A percentile compares a stretch with the other conserved stretches of the same genome.
These are phyloP conservation scores for Tenthredo notha DNA, from an alignment of 2,888 invertebrate genomes.

Conservation along the genomic window DNA sequence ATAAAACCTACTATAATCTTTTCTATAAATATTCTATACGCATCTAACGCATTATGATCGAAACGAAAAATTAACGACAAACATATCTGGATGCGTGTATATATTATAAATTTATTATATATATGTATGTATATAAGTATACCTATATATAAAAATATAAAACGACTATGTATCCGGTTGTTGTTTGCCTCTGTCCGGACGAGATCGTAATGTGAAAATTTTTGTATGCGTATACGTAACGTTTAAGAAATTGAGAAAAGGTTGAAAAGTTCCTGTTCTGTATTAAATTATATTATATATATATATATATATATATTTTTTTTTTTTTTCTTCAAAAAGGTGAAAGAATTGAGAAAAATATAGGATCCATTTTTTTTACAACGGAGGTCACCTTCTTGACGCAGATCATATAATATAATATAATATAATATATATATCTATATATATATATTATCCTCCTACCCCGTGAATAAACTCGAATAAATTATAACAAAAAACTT, in stretches of 20 bases:
- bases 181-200: slow-evolving; percentile 3
- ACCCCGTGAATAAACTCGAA: slow-evolving; percentile 2
- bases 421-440: not conserved
- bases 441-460: not conserved
- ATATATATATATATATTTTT: too few species aligned
- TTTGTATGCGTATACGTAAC: not conserved
- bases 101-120: not conserved
- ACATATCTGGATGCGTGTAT: not conserved
- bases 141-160: not conserved
- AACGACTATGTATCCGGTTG: not conserved
- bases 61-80: not conserved
- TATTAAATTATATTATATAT: not conserved
- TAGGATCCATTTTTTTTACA: not conserved
- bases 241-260: not conserved
- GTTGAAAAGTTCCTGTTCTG: not conserved
- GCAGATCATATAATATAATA: not conserved
- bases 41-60: not conserved
- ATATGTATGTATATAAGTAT: not conserved
- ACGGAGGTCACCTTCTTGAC: not conserved
- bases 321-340: not conserved
- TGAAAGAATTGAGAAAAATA: not conserved
- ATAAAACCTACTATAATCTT: not conserved
- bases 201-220: not conserved
- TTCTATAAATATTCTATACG: not conserved
- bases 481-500: too few species aligned